phyloP scores from a whole-genome alignment of 1,140 invertebrate species.

The Trichonephila clavipes region DNA sequence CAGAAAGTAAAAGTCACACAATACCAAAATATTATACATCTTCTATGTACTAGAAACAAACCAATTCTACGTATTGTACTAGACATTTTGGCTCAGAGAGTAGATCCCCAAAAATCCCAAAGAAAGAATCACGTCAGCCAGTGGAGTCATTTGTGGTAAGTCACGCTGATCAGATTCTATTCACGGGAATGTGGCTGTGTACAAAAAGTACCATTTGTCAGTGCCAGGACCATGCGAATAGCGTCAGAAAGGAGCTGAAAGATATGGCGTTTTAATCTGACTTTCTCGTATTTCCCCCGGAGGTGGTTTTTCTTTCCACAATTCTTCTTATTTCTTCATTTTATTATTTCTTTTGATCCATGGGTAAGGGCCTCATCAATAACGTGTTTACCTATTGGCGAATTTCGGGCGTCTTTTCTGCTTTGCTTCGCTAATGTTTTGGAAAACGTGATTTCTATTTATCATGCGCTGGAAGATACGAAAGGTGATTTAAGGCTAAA shows the following conservation, averaged over 20 bases:
- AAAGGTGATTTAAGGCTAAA: no score
- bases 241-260: constrained; percentile 1
- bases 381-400: constrained; percentile 52
- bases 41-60: neutral
- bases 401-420: neutral
- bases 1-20: no score
- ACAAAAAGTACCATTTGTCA: constrained; percentile 45
- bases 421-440: constrained; percentile 21
- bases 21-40: no score
- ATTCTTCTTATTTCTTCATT: neutral
- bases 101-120: neutral
- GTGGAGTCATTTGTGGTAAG: constrained; percentile 4
- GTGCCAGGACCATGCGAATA: constrained; percentile 13
- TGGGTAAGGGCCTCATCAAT: constrained; percentile 38
- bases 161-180: constrained; percentile 11
- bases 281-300: constrained; percentile 9
- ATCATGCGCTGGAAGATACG: neutral
- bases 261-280: constrained; percentile 53
- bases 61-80: neutral
- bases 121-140: neutral
- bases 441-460: constrained; percentile 26
- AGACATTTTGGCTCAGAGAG: neutral
- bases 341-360: constrained; percentile 31
- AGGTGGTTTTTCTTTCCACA: neutral
- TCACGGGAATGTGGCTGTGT: constrained; percentile 18